Evolutionary conservation across 2,888 invertebrate genomes (phyloP).

Genomic region (Gari tellinella): DNA sequence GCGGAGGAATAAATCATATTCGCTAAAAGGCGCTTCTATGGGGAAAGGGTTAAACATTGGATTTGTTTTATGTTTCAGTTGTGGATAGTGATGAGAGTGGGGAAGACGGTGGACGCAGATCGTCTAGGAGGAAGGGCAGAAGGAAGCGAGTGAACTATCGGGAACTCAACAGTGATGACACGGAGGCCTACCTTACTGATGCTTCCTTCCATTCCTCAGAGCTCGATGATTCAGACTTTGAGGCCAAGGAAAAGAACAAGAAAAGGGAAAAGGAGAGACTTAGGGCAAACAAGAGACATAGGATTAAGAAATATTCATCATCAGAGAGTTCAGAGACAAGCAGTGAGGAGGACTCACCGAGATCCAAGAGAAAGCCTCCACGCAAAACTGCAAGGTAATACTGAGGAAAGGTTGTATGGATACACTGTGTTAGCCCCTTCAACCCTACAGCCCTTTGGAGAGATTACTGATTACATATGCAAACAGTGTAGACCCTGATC

Average conservation of each 20-base stretch:
- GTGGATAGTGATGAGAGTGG: slow-evolving; percentile 76
- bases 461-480: too few relatives aligned
- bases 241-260: slow-evolving; percentile 32
- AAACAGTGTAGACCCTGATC: too few relatives aligned
- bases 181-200: slow-evolving; percentile 61
- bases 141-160: slow-evolving; percentile 65
- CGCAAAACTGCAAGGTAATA: slow-evolving; percentile 32
- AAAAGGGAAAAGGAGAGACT: slow-evolving; percentile 28
- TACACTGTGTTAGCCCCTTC: too few relatives aligned
- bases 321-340: slow-evolving; percentile 35
- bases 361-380: slow-evolving; percentile 45
- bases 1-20: too few relatives aligned
- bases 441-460: too few relatives aligned
- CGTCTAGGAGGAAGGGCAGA: slow-evolving; percentile 64
- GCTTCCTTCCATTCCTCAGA: slow-evolving; percentile 65
- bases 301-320: slow-evolving; percentile 35
- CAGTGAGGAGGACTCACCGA: slow-evolving; percentile 16
- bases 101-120: slow-evolving; percentile 64
- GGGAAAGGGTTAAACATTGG: slow-evolving; percentile 13
- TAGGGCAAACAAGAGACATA: slow-evolving; percentile 38
- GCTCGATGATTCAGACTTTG: slow-evolving; percentile 57
- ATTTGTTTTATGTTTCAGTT: slow-evolving; percentile 62
- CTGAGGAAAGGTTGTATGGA: too few relatives aligned
- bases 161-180: slow-evolving; percentile 73
- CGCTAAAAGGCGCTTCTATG: too few relatives aligned